phyloP scores from a whole-genome alignment of 2,888 invertebrate genomes.

The Drosophila anomalata region DNA sequence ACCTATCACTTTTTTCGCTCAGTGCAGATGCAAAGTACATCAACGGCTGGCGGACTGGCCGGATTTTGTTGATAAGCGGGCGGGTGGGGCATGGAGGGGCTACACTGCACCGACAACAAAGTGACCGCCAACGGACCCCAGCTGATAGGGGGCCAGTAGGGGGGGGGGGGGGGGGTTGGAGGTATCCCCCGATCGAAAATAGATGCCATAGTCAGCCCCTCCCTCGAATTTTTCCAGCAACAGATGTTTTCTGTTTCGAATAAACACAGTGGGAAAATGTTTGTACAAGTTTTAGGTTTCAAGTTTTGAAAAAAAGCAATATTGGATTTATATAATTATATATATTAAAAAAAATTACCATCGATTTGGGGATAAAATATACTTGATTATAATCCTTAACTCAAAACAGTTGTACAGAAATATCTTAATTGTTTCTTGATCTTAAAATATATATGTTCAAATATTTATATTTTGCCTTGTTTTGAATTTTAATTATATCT shows the following conservation, averaged over 20 bases:
- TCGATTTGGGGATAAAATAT: no score
- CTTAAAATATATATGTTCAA: no score
- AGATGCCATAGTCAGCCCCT: conserved; percentile 8
- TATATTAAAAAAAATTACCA: no score
- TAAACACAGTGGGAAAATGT: conserved; percentile 12
- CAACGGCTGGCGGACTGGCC: conserved; percentile 25
- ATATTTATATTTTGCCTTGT: no score
- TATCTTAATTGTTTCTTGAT: no score
- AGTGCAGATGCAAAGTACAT: conserved; percentile 68
- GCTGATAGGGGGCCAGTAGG: not conserved
- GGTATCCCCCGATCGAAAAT: conserved; percentile 2
- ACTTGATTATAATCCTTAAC: no score
- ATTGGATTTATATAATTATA: no score
- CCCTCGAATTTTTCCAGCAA: not conserved
- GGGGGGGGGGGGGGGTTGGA: not conserved
- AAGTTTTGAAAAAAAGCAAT: no score
- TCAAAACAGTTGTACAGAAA: no score
- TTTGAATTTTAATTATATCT: no score
- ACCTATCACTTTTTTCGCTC: conserved; percentile 15
- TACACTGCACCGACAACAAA: conserved; percentile 25
- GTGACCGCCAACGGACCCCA: conserved; percentile 25
- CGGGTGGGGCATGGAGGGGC: not conserved
- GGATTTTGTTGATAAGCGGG: conserved; percentile 34
- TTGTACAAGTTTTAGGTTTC: not conserved
- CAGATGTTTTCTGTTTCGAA: conserved; percentile 1